These are phyloP conservation scores for Sphaeridia pumilis DNA, from an alignment of 2,888 invertebrate species.

Conservation along the genomic window DNA sequence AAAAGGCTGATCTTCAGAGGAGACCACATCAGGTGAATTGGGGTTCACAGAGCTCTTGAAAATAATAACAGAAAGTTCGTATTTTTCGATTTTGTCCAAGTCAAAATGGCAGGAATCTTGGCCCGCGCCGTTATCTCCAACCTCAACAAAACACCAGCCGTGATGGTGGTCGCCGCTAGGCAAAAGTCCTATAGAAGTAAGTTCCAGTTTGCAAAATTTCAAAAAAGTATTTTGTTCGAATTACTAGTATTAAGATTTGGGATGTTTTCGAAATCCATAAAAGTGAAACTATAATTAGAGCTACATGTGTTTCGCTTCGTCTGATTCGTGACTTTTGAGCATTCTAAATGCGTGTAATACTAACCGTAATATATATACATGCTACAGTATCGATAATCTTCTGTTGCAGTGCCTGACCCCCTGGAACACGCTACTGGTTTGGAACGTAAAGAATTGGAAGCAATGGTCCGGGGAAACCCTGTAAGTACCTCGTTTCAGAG, in stretches of 20 bases:
- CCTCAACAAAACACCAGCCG: neutral
- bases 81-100: neutral
- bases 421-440: conserved; percentile 86
- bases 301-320: too few species aligned
- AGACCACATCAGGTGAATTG: too few species aligned
- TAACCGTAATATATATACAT: neutral
- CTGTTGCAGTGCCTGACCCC: conserved; percentile 62
- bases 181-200: conserved; percentile 6
- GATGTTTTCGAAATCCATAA: neutral
- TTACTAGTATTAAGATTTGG: neutral
- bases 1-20: too few species aligned
- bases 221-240: neutral
- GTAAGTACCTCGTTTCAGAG: conserved; percentile 41
- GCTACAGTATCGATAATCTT: neutral
- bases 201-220: neutral
- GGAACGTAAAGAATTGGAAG: conserved; percentile 79
- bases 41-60: neutral
- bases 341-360: neutral
- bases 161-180: neutral
- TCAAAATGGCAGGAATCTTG: conserved; percentile 14
- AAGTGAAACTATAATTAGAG: too few species aligned
- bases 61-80: neutral
- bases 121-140: neutral
- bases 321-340: neutral
- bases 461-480: conserved; percentile 74